phyloP scores from a whole-genome alignment of 2,888 invertebrate species.

The Acleris sparsana region DNA sequence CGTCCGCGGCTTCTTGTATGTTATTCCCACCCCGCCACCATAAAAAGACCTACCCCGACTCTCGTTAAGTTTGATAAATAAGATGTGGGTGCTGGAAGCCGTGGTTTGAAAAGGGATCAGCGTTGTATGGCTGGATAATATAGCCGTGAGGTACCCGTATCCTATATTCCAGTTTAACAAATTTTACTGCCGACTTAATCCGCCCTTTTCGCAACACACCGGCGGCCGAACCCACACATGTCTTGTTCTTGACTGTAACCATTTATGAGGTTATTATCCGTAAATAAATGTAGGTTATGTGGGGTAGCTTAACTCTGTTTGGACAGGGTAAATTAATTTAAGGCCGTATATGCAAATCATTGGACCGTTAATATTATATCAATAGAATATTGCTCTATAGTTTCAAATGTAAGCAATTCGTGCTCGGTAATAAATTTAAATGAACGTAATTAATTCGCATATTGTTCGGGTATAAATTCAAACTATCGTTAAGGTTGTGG shows the following conservation, averaged over 20 bases:
- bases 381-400: constrained; percentile 6
- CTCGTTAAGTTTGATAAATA: constrained; percentile 13
- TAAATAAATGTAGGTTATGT: constrained; percentile 76
- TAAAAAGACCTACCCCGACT: constrained; percentile 45
- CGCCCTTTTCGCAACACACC: constrained; percentile 67
- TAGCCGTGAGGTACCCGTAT: constrained; percentile 73
- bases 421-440: constrained; percentile 36
- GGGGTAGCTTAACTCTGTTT: constrained; percentile 61
- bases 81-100: neutral
- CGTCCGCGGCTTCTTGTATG: constrained; percentile 65
- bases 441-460: constrained; percentile 61
- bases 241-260: constrained; percentile 66
- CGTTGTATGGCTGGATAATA: constrained; percentile 48
- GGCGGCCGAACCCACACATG: constrained; percentile 61
- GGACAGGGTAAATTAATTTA: constrained; percentile 67
- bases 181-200: constrained; percentile 80
- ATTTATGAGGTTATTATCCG: constrained; percentile 76
- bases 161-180: constrained; percentile 73
- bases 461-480: constrained; percentile 54
- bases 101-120: constrained; percentile 43
- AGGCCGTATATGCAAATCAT: constrained; percentile 44
- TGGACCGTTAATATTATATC: constrained; percentile 19
- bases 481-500: constrained; percentile 65
- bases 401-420: constrained; percentile 25
- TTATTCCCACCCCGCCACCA: constrained; percentile 51